phyloP scores from a whole-genome alignment of 2,797 vertebrate species.

The Apodemus agrarius region DNA sequence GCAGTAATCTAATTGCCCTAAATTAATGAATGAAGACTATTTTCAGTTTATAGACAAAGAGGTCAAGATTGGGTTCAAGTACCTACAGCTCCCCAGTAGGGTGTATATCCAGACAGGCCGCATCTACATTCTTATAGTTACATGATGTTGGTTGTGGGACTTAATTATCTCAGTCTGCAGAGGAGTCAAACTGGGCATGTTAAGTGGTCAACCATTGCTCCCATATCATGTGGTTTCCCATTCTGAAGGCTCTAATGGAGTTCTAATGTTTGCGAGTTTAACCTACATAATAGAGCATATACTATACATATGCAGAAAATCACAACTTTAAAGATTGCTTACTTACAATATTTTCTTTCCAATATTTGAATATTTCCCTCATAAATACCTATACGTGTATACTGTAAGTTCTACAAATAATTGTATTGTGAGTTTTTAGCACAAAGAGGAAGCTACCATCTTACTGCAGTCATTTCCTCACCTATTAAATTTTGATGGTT shows the following conservation, averaged over 20 bases:
- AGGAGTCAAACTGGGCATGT: not conserved
- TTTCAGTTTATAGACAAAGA: not conserved
- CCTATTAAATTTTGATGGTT: not conserved
- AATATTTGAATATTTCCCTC: not conserved
- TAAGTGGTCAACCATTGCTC: not conserved
- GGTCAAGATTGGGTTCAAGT: not conserved
- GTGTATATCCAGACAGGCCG: not conserved
- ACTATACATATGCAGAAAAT: not conserved
- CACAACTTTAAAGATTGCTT: not conserved
- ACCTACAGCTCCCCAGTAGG: not conserved
- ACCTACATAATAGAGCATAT: not conserved
- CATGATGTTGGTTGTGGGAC: not conserved
- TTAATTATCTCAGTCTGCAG: not conserved
- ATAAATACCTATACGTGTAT: not conserved
- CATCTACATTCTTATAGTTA: not conserved
- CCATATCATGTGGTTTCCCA: not conserved
- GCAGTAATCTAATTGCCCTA: not conserved
- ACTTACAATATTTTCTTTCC: not conserved
- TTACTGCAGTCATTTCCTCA: not conserved
- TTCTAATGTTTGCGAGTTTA: not conserved
- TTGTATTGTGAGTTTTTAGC: not conserved
- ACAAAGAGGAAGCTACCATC: not conserved
- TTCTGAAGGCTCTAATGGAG: not conserved
- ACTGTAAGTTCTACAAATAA: not conserved
- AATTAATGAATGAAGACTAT: not conserved